Evolutionary conservation across 1,140 invertebrate genomes (phyloP).

Genomic region (Euschistus heros): DNA sequence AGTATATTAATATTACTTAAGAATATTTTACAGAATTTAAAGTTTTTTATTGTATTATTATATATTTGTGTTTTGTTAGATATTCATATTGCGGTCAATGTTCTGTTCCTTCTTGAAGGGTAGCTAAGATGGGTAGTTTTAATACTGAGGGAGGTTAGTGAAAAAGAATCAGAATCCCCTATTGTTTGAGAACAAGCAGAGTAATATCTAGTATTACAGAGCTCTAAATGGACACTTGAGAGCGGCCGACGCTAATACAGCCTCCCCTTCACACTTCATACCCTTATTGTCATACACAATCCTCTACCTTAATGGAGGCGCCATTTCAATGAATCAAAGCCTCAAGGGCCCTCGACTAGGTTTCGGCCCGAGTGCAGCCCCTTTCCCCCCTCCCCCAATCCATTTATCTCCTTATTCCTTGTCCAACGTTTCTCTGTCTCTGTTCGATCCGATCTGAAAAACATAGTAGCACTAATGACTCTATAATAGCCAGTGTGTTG

Average conservation of each 20-base stretch:
- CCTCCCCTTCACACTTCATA: slow-evolving; percentile 21
- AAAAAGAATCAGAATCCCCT: slow-evolving; percentile 14
- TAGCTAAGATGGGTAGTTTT: no score
- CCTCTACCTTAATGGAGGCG: slow-evolving; percentile 25
- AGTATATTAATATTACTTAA: no score
- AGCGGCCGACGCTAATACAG: slow-evolving; percentile 19
- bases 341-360: slow-evolving; percentile 17
- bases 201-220: slow-evolving; percentile 24
- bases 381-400: slow-evolving; percentile 4
- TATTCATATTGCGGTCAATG: no score
- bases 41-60: no score
- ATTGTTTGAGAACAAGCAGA: slow-evolving; percentile 20
- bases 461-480: no score
- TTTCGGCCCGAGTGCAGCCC: slow-evolving; percentile 6
- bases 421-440: neutral
- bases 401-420: slow-evolving; percentile 15
- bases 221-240: slow-evolving; percentile 23
- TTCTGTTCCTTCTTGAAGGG: no score
- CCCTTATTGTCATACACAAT: slow-evolving; percentile 24
- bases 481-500: no score
- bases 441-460: no score
- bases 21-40: no score
- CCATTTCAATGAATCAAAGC: slow-evolving; percentile 26
- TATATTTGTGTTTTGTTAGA: no score
- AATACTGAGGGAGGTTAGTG: neutral